phyloP scores from a whole-genome alignment of 2,113 vertebrate species.

The Triplophysa siluroides region DNA sequence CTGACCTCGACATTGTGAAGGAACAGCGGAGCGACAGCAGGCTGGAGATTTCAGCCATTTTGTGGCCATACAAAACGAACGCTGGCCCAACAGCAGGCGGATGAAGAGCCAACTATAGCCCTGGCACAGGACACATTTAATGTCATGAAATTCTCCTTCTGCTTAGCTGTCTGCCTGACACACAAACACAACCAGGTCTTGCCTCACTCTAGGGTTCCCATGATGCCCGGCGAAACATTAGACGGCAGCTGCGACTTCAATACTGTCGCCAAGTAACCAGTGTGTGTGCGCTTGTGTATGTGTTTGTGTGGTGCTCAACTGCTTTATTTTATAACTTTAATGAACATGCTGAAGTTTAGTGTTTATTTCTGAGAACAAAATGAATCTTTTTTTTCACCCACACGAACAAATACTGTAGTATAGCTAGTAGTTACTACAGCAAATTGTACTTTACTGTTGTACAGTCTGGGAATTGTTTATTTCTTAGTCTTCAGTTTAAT shows the following conservation, averaged over 20 bases:
- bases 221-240: slow-evolving; percentile 24
- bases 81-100: not conserved
- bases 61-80: not conserved
- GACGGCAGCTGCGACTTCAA: slow-evolving; percentile 28
- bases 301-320: not conserved
- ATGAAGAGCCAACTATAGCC: slow-evolving; percentile 2
- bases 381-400: no score
- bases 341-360: no score
- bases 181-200: slow-evolving; percentile 7
- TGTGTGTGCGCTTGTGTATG: slow-evolving; percentile 11
- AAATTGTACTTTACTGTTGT: no score
- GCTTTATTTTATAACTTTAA: not conserved
- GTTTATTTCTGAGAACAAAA: no score
- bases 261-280: not conserved
- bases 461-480: no score
- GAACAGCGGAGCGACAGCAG: slow-evolving; percentile 2
- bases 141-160: not conserved
- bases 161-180: not conserved
- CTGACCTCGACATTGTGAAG: slow-evolving; percentile 6
- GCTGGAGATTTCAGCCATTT: not conserved
- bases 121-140: not conserved
- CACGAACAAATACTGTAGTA: no score
- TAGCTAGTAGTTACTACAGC: no score
- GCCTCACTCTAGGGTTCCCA: slow-evolving; percentile 16
- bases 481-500: no score